phyloP scores from a whole-genome alignment of 2,797 vertebrate species.

The Coendou prehensilis region DNA sequence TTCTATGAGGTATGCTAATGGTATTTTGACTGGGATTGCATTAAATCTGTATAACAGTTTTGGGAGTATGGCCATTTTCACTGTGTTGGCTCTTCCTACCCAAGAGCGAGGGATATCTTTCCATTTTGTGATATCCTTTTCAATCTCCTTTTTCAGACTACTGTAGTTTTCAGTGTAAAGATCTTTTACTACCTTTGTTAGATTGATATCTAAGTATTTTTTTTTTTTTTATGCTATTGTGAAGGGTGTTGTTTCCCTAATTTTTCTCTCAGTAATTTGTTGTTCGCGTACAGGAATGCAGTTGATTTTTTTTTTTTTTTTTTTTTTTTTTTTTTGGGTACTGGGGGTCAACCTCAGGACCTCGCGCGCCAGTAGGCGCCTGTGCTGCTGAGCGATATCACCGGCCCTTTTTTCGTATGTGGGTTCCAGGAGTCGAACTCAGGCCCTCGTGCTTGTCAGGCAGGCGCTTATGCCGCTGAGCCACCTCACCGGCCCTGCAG shows the following conservation, averaged over 20 bases:
- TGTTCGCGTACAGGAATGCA: not conserved
- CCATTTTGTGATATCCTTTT: not conserved
- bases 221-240: not conserved
- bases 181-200: no score
- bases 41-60: not conserved
- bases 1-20: not conserved
- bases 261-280: not conserved
- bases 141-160: not conserved
- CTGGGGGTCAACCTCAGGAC: no score
- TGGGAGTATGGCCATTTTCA: not conserved
- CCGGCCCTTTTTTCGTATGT: no score
- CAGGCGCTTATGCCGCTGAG: no score
- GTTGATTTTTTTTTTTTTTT: not conserved
- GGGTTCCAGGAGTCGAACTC: no score
- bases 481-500: not conserved
- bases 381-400: no score
- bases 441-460: no score
- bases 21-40: not conserved
- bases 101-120: not conserved
- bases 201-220: no score
- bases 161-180: not conserved
- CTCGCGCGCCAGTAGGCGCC: no score
- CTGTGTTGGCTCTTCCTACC: not conserved
- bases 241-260: not conserved
- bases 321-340: no score